Base-by-base conservation (phyloP, 2,888 invertebrate species). In the Callosobruchus maculatus region DNA sequence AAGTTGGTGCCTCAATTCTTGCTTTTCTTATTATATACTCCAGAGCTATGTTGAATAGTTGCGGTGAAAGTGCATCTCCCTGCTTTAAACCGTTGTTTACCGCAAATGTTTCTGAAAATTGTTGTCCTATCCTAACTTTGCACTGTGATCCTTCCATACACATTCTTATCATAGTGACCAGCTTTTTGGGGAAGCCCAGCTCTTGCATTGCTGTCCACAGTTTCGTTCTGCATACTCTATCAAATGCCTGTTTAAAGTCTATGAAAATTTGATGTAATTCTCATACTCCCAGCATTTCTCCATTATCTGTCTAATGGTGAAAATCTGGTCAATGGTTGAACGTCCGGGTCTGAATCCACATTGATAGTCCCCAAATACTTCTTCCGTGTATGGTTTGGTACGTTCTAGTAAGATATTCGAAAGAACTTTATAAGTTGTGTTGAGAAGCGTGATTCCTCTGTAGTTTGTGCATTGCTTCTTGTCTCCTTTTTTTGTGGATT, bases 231-330 rank as follows among this genome's bases (percentile, higher is more conserved):
- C 31, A 7, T 13, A 78, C 26, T 13, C 73, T 76, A 49, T 78
- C 78, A 66, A 73, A 78, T 0, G 77, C 74, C 70, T 75, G 74
- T 71, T 72, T 72, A 67, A 77, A 78, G 67, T 78, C 76, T 7
- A 78, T 70, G 71, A 78, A 78, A 22, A 78, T 4, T 18, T 74
- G 67, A 70, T 78, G 74, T 2, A 77, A 21, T 7, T 73, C 72
- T 68, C 72, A 68, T 67, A 76, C 67, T 77, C 76, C 72, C 75
- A 75, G 67, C 72, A 74, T 22, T 77, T 77, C 68, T 77, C 26
- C 70, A 72, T 22, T 21, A 76, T 22, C 71, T 74, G 72, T 21
- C 31, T 72, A 31, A 74, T 68, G 68, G 68, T 68, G n/a, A 68
- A 68, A 18, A 68, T 68, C n/a, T 20, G 68, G n/a, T 68, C 68